Evolutionary conservation across 2,797 vertebrate species (phyloP), one percentile per base, ranked within the genome.

Genomic region (Cossypha dichroa): DNA sequence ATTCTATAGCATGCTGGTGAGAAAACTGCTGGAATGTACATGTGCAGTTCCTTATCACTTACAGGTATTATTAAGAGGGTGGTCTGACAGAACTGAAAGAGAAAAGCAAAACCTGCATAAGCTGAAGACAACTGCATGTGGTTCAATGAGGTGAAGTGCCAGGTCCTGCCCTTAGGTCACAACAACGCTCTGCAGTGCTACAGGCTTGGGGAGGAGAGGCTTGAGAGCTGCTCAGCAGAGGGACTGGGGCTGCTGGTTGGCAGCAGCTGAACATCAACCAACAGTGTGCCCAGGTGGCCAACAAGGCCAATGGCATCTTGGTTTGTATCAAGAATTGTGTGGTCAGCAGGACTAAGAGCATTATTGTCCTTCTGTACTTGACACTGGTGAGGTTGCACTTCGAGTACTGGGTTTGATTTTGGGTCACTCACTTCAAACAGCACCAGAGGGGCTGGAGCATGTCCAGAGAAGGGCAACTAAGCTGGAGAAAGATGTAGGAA

Each of bases 361-460:
- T 34, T 12, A 15, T 10, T 54, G 34, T 31, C 29, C 25, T n/a
- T 40, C 21, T 62, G 13, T 69, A 8, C 25, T 46, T 17, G 11
- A 5, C 31, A 7, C 6, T 52, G 52, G 9, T 13, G 40, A 66
- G 25, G 21, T 25, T 0, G 0, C 1, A 5, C 33, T 38, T 59
- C 1, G 1, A 45, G 23, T 38, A 18, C 20, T 82, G 20, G 25
- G 17, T 13, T 82, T 68, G 29, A 23, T 43, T 76, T 63, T 69
- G 28, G 28, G 14, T 7, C 12, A 12, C 4, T 22, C 26, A 19
- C 16, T 70, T 55, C 36, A 33, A 38, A 63, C 19, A 38, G 41
- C 40, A 16, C 40, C 40, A 41, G 36, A 43, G n/a, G 16, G 22
- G 6, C 38, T 56, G 48, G 49, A 69, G 5, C 10, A 5, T 31